Evolutionary conservation across 2,888 invertebrate genomes (phyloP), one percentile per base, ranked within the genome.

Genomic region (Drosophila meridiana): DNA sequence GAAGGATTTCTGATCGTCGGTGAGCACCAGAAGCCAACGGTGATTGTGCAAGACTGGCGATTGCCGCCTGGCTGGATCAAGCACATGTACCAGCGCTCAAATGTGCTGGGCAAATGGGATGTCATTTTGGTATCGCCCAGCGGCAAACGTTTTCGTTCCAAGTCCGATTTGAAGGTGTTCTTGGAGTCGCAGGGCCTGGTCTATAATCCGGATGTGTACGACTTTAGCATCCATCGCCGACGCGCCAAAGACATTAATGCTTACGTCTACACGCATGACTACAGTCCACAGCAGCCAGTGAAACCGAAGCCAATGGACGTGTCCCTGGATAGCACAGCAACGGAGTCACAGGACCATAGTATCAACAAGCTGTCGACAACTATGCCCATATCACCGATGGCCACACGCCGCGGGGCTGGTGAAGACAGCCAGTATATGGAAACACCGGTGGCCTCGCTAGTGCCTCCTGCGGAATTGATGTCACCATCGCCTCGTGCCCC

Each of bases 51-150:
- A 57, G 97, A 97, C 92, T 95, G 95, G 88, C 94, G 96, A 59
- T 92, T 97, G 73, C 97, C 97, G 0, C 92, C 94, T 1, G 96
- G 96, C 3, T 97, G 97, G 97, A 94, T 95, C 0, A 97, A 97
- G 91, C 96, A 97, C 91, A 95, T 97, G 93, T 95, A 96, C 32
- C 95, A 96, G 76, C 94, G 96, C 38, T 94, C 95, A 50, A 96
- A 96, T 30, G 96, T 96, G 13, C 88, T 93, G 0, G 97, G 96
- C 8, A 97, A 97, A 91, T 97, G 97, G 97, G 97, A 97, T 89
- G 96, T 96, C 3, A 95, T 97, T 52, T 94, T 97, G 65, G 94
- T 96, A 0, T 95, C 95, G 76, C 94, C 95, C 0, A 94, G 94
- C 53, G 94, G 94, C n/a, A 94, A 94, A 76, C 94, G 94, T 74